Evolutionary conservation across 2,888 invertebrate genomes (phyloP), one percentile per base, ranked within the genome.

Genomic region (Epirrhoe alternata): DNA sequence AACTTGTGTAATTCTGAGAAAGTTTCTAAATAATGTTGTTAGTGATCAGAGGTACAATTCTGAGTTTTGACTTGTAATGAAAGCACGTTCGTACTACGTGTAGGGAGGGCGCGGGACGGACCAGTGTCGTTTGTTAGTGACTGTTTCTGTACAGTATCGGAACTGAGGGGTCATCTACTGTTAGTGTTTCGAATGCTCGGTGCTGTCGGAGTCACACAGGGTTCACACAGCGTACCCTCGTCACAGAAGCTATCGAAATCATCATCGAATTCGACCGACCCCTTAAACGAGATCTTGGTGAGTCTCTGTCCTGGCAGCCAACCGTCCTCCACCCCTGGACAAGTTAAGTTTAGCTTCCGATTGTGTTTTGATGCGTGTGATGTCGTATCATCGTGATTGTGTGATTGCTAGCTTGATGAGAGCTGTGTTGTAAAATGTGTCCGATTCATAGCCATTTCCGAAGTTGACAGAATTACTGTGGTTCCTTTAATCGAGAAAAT

Each of bases 301-400:
- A 94, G 86, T 84, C 94, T 89, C 84, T 93, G 94, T 82, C 94
- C 94, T 69, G 93, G 93, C 84, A 93, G 90, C 93, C 94, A 93
- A 84, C 92, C 92, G 79, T 89, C 91, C 81, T 88, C 87, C 84
- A 86, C 87, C 82, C 92, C 93, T 94, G 88, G 80, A 91, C 85
- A 91, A 89, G 76, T 85, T 78, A 88, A 84, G 76, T 86, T 74
- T 87, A 87, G 83, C 84, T 86, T 85, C 83, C 79, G 81, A 85
- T 75, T 83, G 82, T 83, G 83, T 86, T 77, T 73, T 74, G 74
- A 74, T 76, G 79, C 76, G 66, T 69, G 64, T 72, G 58, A 63
- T 64, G 30, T 52, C 72, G 74, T 82, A 73, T 78, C 76, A 71
- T 73, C 71, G 66, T 74, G 74, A 76, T 79, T 63, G 73, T 72